Conservation (phyloP, 1,140 invertebrate species). For the Lepidurus apus region DNA sequence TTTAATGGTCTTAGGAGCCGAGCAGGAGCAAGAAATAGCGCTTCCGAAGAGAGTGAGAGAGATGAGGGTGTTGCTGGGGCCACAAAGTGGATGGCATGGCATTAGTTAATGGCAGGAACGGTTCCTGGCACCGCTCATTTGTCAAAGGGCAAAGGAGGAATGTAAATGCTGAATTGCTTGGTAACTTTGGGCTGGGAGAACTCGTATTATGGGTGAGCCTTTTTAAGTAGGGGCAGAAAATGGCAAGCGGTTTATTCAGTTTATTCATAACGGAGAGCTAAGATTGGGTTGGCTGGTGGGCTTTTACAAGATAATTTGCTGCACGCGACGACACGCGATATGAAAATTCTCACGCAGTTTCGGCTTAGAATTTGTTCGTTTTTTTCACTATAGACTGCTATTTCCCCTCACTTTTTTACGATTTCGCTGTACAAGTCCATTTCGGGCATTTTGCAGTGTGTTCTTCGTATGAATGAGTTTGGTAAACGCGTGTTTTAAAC, state of each 20-base stretch:
- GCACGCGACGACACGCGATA: slow-evolving; percentile 16
- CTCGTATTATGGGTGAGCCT: not conserved
- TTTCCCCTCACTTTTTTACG: no score
- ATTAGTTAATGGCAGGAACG: slow-evolving; percentile 17
- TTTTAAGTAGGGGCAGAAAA: not conserved
- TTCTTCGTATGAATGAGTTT: no score
- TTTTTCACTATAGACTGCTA: not conserved
- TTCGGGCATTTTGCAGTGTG: no score
- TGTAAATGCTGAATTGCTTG: slow-evolving; percentile 3
- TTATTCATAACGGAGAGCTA: no score
- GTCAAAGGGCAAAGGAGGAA: not conserved
- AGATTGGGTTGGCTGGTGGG: not conserved
- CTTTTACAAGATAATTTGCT: slow-evolving; percentile 5
- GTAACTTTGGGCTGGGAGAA: not conserved
- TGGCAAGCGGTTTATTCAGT: no score
- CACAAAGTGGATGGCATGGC: slow-evolving; percentile 7
- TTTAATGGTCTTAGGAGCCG: not conserved
- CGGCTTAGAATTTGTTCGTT: not conserved
- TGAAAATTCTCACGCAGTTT: slow-evolving; percentile 6
- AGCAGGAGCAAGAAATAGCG: not conserved
- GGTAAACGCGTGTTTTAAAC: no score
- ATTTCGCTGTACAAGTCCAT: no score
- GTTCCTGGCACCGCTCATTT: slow-evolving; percentile 20
- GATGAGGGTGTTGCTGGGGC: slow-evolving; percentile 1
- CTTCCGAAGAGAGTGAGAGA: not conserved